phyloP scores from a whole-genome alignment of 1,140 invertebrate species.

The Eulimnadia texana region DNA sequence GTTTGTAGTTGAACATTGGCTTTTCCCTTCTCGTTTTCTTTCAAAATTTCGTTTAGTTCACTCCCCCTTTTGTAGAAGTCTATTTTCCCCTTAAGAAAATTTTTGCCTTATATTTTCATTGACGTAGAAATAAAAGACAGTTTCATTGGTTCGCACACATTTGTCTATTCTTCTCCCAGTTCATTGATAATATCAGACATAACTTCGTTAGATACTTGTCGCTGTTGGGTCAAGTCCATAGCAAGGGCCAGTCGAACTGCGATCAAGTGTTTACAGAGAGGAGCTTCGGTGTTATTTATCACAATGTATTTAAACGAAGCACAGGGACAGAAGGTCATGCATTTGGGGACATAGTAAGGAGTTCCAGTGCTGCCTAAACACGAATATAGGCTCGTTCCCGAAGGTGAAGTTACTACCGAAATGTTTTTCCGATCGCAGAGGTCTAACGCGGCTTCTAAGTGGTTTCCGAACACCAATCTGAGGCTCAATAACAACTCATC shows the following conservation, averaged over 20 bases:
- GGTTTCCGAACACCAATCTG: neutral
- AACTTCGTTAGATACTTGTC: constrained; percentile 1
- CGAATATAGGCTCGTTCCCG: constrained; percentile 1
- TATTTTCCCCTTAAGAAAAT: too few species aligned
- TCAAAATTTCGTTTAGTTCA: too few species aligned
- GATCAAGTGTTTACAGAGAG: constrained; percentile 7
- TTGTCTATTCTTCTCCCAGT: neutral
- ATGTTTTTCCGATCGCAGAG: neutral
- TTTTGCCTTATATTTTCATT: too few species aligned
- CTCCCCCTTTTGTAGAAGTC: too few species aligned
- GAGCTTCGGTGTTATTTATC: neutral
- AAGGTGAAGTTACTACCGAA: neutral
- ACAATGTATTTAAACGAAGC: constrained; percentile 1
- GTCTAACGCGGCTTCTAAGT: neutral
- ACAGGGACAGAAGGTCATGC: constrained; percentile 1
- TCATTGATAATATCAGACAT: constrained; percentile 8
- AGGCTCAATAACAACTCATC: neutral
- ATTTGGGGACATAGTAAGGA: constrained; percentile 5
- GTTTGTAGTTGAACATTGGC: too few species aligned
- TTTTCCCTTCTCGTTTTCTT: too few species aligned
- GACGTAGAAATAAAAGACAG: neutral
- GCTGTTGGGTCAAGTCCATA: constrained; percentile 2
- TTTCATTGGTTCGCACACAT: neutral
- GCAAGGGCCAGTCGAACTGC: neutral
- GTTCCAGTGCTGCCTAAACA: constrained; percentile 3